Percentiles rank a stretch among this genome's conserved stretches.
Conservation (phyloP, 1,140 invertebrate genomes). For the Panulirus ornatus region DNA sequence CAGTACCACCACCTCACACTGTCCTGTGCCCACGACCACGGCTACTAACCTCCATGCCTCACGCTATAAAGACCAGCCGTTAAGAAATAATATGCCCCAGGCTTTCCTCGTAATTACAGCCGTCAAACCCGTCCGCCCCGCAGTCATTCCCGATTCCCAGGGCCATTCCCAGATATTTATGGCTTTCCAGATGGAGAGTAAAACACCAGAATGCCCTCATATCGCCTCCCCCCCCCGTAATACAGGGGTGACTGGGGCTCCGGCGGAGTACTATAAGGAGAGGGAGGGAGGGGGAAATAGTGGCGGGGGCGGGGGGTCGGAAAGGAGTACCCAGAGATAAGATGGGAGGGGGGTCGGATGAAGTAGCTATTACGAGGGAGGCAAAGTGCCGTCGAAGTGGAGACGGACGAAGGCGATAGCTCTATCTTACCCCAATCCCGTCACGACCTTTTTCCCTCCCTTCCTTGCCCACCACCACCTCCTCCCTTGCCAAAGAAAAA, state of each 20-base stretch:
- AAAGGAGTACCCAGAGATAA: not conserved
- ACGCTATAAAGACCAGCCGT: not conserved
- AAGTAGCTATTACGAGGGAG: not conserved
- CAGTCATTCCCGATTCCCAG: conserved; percentile 17
- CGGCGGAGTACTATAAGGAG: not conserved
- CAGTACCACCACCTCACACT: too few species aligned
- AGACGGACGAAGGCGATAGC: not conserved
- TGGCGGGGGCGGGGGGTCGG: not conserved
- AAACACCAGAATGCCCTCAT: conserved; percentile 13
- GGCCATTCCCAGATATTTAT: conserved; percentile 12
- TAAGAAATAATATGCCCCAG: conserved; percentile 1
- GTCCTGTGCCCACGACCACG: too few species aligned
- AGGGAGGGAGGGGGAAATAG: not conserved
- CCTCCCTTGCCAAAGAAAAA: too few species aligned
- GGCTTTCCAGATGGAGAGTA: conserved; percentile 11
- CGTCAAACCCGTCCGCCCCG: conserved; percentile 9
- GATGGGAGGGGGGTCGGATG: not conserved
- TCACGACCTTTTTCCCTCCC: not conserved
- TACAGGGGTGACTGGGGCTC: not conserved
- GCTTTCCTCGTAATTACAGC: conserved; percentile 7
- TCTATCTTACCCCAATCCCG: not conserved
- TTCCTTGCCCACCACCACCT: not conserved
- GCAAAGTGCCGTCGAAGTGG: too few species aligned
- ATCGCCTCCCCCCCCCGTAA: not conserved
- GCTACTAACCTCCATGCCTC: too few species aligned